These are phyloP conservation scores for Sphaerophoria rueppellii DNA, from an alignment of 2,888 invertebrate species.

Conservation along the genomic window DNA sequence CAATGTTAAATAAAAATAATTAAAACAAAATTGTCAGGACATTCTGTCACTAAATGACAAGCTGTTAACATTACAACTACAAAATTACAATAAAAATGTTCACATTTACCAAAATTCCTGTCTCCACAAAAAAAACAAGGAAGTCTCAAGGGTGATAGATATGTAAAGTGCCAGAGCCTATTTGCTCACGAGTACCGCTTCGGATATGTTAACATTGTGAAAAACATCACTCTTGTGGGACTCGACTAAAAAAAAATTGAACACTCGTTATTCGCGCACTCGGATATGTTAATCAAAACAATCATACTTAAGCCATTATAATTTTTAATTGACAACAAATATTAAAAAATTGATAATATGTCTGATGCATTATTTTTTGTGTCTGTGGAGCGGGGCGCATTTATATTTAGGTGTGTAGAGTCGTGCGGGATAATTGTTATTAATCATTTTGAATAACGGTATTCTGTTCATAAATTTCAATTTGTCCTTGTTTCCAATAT, in stretches of 20 bases:
- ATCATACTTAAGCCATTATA: conserved; percentile 49
- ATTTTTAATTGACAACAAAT: conserved; percentile 45
- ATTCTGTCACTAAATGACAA: conserved; percentile 14
- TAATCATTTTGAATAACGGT: conserved; percentile 55
- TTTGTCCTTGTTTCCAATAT: conserved; percentile 60
- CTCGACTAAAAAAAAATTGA: too few relatives aligned
- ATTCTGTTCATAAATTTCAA: conserved; percentile 45
- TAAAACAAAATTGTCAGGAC: conserved; percentile 2
- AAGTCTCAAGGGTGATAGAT: not conserved
- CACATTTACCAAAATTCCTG: not conserved
- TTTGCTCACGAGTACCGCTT: not conserved
- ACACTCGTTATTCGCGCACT: conserved; percentile 3
- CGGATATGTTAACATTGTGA: conserved; percentile 19
- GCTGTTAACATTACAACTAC: conserved; percentile 1
- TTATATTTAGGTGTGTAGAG: not conserved
- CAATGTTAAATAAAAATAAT: not conserved
- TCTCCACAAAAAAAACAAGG: not conserved
- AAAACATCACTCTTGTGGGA: conserved; percentile 23
- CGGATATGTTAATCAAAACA: conserved; percentile 47
- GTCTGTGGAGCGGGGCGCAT: not conserved
- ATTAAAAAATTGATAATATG: conserved; percentile 16
- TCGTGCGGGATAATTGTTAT: conserved; percentile 34
- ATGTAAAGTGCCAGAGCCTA: conserved; percentile 2
- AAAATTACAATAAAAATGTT: not conserved
- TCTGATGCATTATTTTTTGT: conserved; percentile 2